Percentiles rank a stretch among this genome's conserved stretches.
Conservation (phyloP, 2,888 invertebrate species). For the Xestobium rufovillosum region DNA sequence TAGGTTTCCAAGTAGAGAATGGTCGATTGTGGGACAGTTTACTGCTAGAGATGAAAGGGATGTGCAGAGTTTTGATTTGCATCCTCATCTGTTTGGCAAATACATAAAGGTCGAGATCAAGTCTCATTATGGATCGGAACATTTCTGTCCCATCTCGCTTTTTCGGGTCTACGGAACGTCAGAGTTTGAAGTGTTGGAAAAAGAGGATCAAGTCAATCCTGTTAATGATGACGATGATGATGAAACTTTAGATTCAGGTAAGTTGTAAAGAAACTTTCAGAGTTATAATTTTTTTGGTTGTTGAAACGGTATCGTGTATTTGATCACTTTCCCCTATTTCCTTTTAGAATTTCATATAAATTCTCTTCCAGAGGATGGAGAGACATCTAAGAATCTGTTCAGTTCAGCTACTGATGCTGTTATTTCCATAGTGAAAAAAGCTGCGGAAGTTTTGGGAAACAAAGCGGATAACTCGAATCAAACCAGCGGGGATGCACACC, state of each 20-base stretch:
- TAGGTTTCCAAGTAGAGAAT: slow-evolving; percentile 84
- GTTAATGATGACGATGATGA: slow-evolving; percentile 60
- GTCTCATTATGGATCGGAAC: slow-evolving; percentile 93
- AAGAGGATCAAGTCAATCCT: slow-evolving; percentile 65
- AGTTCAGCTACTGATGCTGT: slow-evolving; percentile 87
- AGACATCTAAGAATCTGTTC: slow-evolving; percentile 63
- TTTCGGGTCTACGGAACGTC: slow-evolving; percentile 91
- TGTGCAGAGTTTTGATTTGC: slow-evolving; percentile 77
- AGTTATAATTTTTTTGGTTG: no score
- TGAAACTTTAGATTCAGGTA: slow-evolving; percentile 48
- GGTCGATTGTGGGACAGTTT: slow-evolving; percentile 83
- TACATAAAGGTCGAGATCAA: slow-evolving; percentile 86
- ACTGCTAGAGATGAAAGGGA: slow-evolving; percentile 79
- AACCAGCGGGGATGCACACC: slow-evolving; percentile 47
- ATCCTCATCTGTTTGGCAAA: slow-evolving; percentile 77
- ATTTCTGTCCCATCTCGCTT: slow-evolving; percentile 95
- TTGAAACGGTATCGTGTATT: no score
- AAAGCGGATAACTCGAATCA: slow-evolving; percentile 57
- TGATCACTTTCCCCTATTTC: no score
- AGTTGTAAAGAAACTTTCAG: no score
- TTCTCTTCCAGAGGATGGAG: slow-evolving; percentile 47
- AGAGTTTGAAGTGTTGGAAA: slow-evolving; percentile 83
- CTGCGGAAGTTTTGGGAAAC: slow-evolving; percentile 76
- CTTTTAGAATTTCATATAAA: slow-evolving; percentile 46
- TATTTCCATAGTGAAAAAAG: slow-evolving; percentile 86